Conservation (phyloP, 2,113 vertebrate genomes). For the Psephotus haematonotus region DNA sequence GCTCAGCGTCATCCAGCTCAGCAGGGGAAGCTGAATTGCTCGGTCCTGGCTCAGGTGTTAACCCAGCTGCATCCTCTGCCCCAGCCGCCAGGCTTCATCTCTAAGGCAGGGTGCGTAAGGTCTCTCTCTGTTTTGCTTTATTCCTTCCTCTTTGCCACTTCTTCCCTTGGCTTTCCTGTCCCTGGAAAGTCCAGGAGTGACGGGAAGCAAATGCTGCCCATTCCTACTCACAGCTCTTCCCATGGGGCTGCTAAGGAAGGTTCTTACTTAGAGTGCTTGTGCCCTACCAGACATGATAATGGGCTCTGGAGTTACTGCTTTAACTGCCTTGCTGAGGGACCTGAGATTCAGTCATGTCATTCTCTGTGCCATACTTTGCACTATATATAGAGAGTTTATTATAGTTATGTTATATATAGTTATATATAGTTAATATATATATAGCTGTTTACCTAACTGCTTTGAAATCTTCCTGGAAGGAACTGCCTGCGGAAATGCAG, state of each 20-base stretch:
- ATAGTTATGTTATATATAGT: neutral
- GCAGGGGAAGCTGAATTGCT: neutral
- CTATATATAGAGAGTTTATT: neutral
- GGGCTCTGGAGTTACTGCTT: neutral
- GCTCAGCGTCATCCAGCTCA: neutral
- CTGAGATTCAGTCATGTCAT: neutral
- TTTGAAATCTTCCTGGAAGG: slow-evolving; percentile 29
- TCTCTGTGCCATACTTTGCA: neutral
- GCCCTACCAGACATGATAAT: neutral
- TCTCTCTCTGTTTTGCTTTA: neutral
- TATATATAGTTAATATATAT: neutral
- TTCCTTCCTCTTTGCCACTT: slow-evolving; percentile 24
- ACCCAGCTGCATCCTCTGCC: slow-evolving; percentile 34
- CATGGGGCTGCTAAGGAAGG: slow-evolving; percentile 12
- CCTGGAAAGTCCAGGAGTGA: slow-evolving; percentile 11
- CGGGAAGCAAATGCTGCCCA: neutral
- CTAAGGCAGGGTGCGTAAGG: neutral
- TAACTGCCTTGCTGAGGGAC: neutral
- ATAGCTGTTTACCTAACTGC: neutral
- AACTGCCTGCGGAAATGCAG: neutral
- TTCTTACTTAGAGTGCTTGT: neutral
- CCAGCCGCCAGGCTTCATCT: neutral
- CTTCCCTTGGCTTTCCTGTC: slow-evolving; percentile 24
- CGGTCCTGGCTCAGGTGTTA: neutral
- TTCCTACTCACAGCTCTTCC: neutral